These are phyloP conservation scores for Drosophila bunnanda DNA, from an alignment of 2,888 invertebrate genomes.

Conservation along the genomic window DNA sequence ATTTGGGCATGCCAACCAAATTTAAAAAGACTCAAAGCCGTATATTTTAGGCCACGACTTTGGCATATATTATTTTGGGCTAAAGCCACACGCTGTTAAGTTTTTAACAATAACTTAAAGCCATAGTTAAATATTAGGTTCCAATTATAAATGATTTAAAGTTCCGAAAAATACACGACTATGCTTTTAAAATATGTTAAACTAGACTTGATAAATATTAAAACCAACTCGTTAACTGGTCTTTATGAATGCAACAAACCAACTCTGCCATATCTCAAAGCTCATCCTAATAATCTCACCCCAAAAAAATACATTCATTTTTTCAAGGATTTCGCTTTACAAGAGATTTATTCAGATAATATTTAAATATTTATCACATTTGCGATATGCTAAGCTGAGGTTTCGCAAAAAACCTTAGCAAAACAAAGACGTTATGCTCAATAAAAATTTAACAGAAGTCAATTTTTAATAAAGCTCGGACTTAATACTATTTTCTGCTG, in stretches of 20 bases:
- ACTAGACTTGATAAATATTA: neutral
- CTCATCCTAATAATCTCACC: neutral
- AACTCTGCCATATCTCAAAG: neutral
- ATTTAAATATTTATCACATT: conserved; percentile 7
- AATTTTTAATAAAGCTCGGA: neutral
- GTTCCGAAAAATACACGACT: neutral
- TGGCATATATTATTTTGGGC: conserved; percentile 1
- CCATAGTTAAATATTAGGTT: neutral
- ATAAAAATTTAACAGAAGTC: neutral
- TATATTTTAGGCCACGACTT: neutral
- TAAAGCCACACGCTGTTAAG: too few relatives aligned
- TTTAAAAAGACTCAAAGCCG: neutral
- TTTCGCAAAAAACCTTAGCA: neutral
- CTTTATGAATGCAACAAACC: neutral
- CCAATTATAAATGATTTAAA: neutral
- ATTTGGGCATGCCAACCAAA: conserved; percentile 3
- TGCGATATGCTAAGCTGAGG: neutral
- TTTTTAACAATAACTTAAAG: too few relatives aligned
- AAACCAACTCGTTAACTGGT: neutral
- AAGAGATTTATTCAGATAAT: neutral
- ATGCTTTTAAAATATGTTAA: neutral
- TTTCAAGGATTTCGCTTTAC: conserved; percentile 11
- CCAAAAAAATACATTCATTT: neutral
- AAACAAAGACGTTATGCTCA: neutral
- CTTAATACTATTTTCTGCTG: neutral